Conservation (phyloP, 2,113 vertebrate genomes). For the Oryzias javanicus region DNA sequence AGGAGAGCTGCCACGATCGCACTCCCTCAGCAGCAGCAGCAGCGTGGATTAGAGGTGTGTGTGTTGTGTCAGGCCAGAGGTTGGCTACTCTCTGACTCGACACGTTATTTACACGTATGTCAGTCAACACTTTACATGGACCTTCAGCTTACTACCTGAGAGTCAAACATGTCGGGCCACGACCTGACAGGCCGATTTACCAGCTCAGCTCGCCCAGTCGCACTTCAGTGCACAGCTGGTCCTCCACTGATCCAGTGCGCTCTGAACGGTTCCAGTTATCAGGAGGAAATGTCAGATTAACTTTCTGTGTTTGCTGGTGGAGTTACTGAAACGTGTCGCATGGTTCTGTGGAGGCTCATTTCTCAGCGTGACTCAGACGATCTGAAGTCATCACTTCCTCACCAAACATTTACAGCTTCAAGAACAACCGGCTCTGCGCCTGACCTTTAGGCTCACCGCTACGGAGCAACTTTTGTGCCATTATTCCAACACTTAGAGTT, state of each 20-base stretch:
- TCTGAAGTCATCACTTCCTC: slow-evolving; percentile 40
- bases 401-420: slow-evolving; percentile 49
- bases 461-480: background rate
- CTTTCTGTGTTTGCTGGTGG: background rate
- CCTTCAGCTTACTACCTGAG: slow-evolving; percentile 48
- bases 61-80: slow-evolving; percentile 53
- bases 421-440: slow-evolving; percentile 49
- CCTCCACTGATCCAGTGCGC: background rate
- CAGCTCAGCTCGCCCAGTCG: background rate
- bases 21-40: slow-evolving; percentile 24
- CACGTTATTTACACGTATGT: slow-evolving; percentile 20
- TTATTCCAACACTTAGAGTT: too few species aligned
- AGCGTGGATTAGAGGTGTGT: slow-evolving; percentile 42
- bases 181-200: slow-evolving; percentile 37
- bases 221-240: background rate
- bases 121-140: slow-evolving; percentile 47
- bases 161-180: slow-evolving; percentile 38
- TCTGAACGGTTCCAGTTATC: too few species aligned
- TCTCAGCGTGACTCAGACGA: slow-evolving; percentile 31
- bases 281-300: background rate
- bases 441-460: slow-evolving; percentile 47
- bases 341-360: slow-evolving; percentile 17
- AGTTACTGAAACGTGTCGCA: background rate
- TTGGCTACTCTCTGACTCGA: slow-evolving; percentile 29
- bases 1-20: slow-evolving; percentile 74